phyloP scores from a whole-genome alignment of 2,888 invertebrate species.

The Germaria angustata region DNA sequence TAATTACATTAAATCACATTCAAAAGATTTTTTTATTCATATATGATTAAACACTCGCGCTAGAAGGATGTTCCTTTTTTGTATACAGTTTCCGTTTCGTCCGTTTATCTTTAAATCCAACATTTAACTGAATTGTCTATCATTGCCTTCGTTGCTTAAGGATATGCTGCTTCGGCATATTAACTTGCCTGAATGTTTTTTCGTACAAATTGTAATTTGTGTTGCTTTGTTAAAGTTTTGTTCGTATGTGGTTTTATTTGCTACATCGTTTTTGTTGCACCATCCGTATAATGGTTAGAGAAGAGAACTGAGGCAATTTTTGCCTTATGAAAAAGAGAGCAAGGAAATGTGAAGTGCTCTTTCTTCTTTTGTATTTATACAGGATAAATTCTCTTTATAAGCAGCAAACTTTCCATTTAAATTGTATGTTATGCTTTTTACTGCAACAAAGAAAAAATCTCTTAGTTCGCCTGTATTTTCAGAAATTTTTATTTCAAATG shows the following conservation, averaged over 20 bases:
- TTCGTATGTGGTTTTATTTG: slow-evolving; percentile 43
- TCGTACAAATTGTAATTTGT: slow-evolving; percentile 41
- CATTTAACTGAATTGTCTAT: slow-evolving; percentile 77
- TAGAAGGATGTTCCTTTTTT: slow-evolving; percentile 2
- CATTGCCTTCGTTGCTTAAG: slow-evolving; percentile 73
- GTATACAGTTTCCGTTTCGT: slow-evolving; percentile 70
- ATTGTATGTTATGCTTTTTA: too few species aligned
- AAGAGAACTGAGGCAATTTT: slow-evolving; percentile 20
- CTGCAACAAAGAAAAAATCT: too few species aligned
- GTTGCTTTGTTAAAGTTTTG: slow-evolving; percentile 4
- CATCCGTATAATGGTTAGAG: not conserved
- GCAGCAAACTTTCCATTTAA: not conserved
- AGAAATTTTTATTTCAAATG: too few species aligned
- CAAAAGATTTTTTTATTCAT: not conserved
- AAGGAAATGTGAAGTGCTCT: not conserved
- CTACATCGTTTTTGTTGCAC: slow-evolving; percentile 39
- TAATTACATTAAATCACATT: too few species aligned
- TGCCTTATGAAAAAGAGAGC: not conserved
- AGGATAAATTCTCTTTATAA: not conserved
- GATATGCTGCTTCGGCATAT: slow-evolving; percentile 71
- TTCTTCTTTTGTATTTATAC: not conserved
- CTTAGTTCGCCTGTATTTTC: too few species aligned
- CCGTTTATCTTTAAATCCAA: slow-evolving; percentile 76
- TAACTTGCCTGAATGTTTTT: slow-evolving; percentile 38
- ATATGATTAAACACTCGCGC: slow-evolving; percentile 40